Evolutionary conservation across 2,113 vertebrate species (phyloP), one percentile per base, ranked within the genome.

Genomic region (Anser cygnoides): DNA sequence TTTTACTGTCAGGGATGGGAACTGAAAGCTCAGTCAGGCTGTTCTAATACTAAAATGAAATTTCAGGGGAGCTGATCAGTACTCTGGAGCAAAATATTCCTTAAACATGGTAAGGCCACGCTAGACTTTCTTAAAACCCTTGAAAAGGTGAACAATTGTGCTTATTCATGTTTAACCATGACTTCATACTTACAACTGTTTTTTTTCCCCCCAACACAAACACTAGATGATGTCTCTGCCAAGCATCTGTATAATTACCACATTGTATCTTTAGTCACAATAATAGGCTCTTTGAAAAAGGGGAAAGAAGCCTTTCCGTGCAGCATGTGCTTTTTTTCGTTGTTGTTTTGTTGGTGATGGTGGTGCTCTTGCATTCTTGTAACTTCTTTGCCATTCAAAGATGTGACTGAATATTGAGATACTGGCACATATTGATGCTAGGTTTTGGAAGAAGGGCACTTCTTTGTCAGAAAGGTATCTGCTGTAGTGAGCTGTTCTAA

Each of bases 191-290:
- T 68, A 65, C 0, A 52, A 52, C 23, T 63, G 0, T 84, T 92
- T 92, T 83, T 83, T 25, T 16, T 16, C 23, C 35, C 35, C 50
- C 87, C 86, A 81, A 29, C 16, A 16, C 70, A 71, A 93, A 92
- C 85, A 63, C 68, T 68, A 25, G 59, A 82, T 39, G 84, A 59
- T 87, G 43, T 49, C 76, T 78, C 61, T 90, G 92, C 95, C 93
- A 77, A 93, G 52, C 2, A 3, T 33, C 72, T 4, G 1, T 76
- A 72, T 68, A 90, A 96, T 84, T 29, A 84, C 25, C 41, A 41
- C 95, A 79, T 82, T 95, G 90, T 92, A 8, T 58, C 84, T 75
- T 87, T 75, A 84, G 61, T 93, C 70, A 75, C 84, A 94, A 93
- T 87, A 86, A 82, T 49, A 59, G 83, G 89, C 54, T 49, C 88